Base-by-base conservation (phyloP, 2,888 invertebrate genomes). In the Mythimna impura region DNA sequence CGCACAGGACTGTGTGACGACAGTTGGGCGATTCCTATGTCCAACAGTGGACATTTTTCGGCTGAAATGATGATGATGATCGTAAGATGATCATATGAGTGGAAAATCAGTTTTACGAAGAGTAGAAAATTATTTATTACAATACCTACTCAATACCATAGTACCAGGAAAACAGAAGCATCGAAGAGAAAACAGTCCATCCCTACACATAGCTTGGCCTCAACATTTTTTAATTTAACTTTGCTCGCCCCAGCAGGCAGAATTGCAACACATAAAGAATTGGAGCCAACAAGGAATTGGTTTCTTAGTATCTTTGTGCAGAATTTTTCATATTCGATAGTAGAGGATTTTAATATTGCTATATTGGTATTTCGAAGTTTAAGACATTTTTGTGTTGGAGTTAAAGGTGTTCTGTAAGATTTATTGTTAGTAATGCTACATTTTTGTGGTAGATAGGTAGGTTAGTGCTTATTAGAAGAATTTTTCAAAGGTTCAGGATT, bases 201-300 rank as follows among this genome's bases (percentile, higher is more conserved):
- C 34, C 47, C 12, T 62, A 43, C 5, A 40, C 40, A 58, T 43
- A 77, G 47, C 47, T 69, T 55, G 58, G 30, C 64, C 80, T 75
- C 58, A 78, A 79, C 54, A 79, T 82, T 83, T 82, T 83, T 83
- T 83, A 83, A 85, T 85, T 83, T 85, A 82, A 77, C 82, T 85
- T 79, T 73, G 50, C 66, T 73, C 74, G 72, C 73, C 40, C 76
- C 71, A 43, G 66, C 67, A 72, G 69, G 71, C 69, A 34, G 75
- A 63, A 85, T 85, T 78, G 82, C 79, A 76, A 74, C 79, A 74
- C 80, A 80, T 84, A 82, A 84, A 82, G 82, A 73, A 82, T 84
- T 71, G 85, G 58, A 72, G 69, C 69, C 85, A 81, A 84, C 73
- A 70, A 77, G 65, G 71, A 81, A 84, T 84, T 84, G 85, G 55